A percentile compares a stretch with the other conserved stretches of the same genome.
These are phyloP conservation scores for Hydrophis major DNA, from an alignment of 2,797 vertebrate genomes.

Conservation along the genomic window DNA sequence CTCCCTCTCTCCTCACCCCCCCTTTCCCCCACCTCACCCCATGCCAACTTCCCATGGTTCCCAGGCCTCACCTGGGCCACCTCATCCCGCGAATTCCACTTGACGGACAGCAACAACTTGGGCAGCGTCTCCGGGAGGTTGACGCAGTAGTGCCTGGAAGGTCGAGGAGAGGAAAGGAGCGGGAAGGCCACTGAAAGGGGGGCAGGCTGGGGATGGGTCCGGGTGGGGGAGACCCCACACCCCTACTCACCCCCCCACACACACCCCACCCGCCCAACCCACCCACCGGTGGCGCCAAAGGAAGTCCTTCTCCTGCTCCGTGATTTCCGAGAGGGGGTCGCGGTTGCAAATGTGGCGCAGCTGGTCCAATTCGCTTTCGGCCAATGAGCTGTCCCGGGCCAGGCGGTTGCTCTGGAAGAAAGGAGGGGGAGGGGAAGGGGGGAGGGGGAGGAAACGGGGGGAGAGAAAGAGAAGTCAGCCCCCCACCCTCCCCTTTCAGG, in stretches of 20 bases:
- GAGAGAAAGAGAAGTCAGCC: too few species aligned
- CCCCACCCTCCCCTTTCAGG: too few species aligned
- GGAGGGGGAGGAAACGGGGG: too few species aligned
- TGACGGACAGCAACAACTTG: conserved; percentile 68
- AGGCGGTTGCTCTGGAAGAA: conserved; percentile 62
- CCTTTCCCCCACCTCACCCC: too few species aligned
- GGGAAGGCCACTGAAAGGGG: neutral
- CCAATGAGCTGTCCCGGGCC: conserved; percentile 68
- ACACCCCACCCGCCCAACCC: too few species aligned
- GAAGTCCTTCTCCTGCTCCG: conserved; percentile 75
- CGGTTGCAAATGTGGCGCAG: conserved; percentile 63
- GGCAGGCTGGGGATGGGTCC: too few species aligned
- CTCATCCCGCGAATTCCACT: conserved; percentile 71
- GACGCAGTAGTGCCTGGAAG: conserved; percentile 66
- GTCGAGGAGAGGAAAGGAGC: neutral
- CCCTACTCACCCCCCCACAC: too few species aligned
- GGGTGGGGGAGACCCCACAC: too few species aligned
- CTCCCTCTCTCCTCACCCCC: too few species aligned
- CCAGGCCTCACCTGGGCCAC: conserved; percentile 63
- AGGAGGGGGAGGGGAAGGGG: neutral
- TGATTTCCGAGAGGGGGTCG: conserved; percentile 73
- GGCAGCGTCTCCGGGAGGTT: conserved; percentile 69
- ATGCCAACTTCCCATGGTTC: neutral
- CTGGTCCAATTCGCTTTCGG: conserved; percentile 66
- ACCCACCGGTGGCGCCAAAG: conserved; percentile 72